These are phyloP conservation scores for Enteromius afrohamiltoni DNA, from an alignment of 2,797 vertebrate genomes.

Conservation along the genomic window DNA sequence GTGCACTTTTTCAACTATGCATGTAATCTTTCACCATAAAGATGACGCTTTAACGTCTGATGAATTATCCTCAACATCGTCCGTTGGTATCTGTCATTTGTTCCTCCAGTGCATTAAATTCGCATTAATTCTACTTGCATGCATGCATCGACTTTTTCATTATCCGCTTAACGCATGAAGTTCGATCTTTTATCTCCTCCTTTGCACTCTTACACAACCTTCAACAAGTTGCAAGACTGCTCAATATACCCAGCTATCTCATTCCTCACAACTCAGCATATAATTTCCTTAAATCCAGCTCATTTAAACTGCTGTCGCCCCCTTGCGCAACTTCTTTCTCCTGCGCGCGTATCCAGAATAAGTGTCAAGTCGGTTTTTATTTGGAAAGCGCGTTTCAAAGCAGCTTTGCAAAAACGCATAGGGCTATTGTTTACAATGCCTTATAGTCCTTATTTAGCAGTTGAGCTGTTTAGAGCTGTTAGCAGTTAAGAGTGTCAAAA, in stretches of 20 bases:
- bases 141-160: constrained; percentile 51
- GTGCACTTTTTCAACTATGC: neutral
- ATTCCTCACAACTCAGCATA: constrained; percentile 77
- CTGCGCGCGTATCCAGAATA: constrained; percentile 4
- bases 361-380: constrained; percentile 14
- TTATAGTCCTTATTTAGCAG: neutral
- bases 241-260: constrained; percentile 73
- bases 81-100: neutral
- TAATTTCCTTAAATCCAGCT: constrained; percentile 71
- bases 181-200: constrained; percentile 58
- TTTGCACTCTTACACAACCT: constrained; percentile 74
- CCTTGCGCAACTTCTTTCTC: constrained; percentile 69
- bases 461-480: neutral
- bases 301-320: constrained; percentile 77
- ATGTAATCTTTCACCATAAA: neutral
- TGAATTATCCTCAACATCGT: neutral
- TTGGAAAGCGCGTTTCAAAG: neutral
- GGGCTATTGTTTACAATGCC: neutral
- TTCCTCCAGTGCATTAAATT: neutral
- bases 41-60: neutral
- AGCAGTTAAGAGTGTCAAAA: neutral
- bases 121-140: neutral
- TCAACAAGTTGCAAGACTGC: constrained; percentile 75
- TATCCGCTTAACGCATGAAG: constrained; percentile 60
- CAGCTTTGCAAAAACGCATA: neutral